Percentiles rank a stretch among this genome's conserved stretches.
Conservation (phyloP, 2,113 vertebrate genomes). For the Miniopterus natalensis region DNA sequence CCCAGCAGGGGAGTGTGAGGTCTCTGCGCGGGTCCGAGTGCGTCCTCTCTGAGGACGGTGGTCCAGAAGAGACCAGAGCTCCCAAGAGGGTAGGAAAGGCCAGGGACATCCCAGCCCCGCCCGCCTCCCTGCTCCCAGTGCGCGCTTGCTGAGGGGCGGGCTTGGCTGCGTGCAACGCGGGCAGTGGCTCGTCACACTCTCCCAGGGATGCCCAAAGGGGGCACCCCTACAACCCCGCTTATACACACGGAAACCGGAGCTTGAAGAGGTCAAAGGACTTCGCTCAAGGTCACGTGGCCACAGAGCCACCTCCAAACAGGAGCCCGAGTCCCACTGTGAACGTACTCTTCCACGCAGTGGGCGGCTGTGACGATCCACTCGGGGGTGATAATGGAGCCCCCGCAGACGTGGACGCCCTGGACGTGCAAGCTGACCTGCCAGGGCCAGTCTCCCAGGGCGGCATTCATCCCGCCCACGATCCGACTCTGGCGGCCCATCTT, state of each 20-base stretch:
- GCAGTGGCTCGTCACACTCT: rapidly evolving
- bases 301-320: neutral
- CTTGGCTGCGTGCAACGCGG: rapidly evolving
- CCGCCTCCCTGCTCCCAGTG: neutral
- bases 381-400: slow-evolving; percentile 93
- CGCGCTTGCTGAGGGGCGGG: rapidly evolving
- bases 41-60: rapidly evolving
- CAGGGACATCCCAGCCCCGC: neutral
- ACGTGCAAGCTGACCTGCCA: slow-evolving; percentile 97
- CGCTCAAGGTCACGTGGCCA: neutral
- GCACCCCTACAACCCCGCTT: rapidly evolving
- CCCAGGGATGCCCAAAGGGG: rapidly evolving
- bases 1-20: rapidly evolving
- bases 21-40: neutral
- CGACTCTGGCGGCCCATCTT: slow-evolving; percentile 74
- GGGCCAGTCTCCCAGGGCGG: slow-evolving; percentile 91
- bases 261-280: neutral
- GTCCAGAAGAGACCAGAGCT: neutral
- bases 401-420: slow-evolving; percentile 90
- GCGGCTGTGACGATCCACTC: slow-evolving; percentile 96
- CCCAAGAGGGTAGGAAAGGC: neutral
- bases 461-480: slow-evolving; percentile 93
- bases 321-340: rapidly evolving
- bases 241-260: neutral
- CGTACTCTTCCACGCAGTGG: slow-evolving; percentile 96